Conservation (phyloP, 2,888 invertebrate genomes). For the Strigamia maritima region DNA sequence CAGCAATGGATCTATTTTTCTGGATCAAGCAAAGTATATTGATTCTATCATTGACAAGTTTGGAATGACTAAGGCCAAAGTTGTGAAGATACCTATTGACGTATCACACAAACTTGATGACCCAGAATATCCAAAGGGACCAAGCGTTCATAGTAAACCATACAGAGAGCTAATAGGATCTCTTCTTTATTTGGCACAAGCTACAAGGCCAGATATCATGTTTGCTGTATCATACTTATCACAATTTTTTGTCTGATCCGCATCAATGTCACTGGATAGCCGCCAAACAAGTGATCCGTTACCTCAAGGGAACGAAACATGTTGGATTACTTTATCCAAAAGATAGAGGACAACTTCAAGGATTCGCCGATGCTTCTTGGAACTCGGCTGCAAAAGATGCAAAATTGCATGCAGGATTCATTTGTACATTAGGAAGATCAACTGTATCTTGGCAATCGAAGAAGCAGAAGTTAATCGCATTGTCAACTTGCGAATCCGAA, state of each 20-base stretch:
- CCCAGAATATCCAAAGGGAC: background rate
- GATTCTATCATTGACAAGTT: background rate
- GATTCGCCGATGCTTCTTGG: no score
- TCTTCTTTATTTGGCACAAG: background rate
- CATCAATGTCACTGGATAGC: no score
- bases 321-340: no score
- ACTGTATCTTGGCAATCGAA: no score
- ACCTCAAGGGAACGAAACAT: no score
- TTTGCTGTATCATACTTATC: background rate
- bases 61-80: background rate
- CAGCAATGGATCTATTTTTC: background rate
- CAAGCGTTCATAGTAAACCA: background rate
- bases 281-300: no score
- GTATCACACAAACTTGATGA: background rate
- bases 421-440: no score
- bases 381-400: no score
- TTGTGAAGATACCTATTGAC: background rate
- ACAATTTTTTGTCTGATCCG: background rate
- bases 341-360: no score
- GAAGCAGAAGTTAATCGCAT: no score
- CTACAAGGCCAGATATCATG: background rate
- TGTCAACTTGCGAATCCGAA: no score
- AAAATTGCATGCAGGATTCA: no score
- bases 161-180: background rate
- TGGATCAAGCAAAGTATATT: background rate